These are phyloP conservation scores for Formicarius rufipectus DNA, from an alignment of 2,113 vertebrate species.

Conservation along the genomic window DNA sequence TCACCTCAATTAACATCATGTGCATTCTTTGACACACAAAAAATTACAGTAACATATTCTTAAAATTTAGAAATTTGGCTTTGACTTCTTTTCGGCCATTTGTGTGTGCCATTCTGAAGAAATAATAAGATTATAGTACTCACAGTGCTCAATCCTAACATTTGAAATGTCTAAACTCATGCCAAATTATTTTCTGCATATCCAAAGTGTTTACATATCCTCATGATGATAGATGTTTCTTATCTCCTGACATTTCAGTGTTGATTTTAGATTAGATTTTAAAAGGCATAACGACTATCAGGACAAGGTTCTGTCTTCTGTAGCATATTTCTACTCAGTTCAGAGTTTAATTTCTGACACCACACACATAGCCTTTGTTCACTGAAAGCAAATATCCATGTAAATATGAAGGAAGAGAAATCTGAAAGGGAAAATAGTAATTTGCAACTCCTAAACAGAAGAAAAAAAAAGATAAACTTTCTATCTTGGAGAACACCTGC, in stretches of 20 bases:
- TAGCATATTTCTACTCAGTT: background rate
- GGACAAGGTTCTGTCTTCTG: background rate
- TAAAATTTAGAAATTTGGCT: background rate
- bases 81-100: background rate
- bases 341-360: background rate
- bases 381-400: background rate
- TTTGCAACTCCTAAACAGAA: background rate
- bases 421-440: background rate
- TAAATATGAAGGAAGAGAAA: background rate
- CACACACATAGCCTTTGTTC: background rate
- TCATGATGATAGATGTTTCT: conserved; percentile 2
- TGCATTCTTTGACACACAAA: background rate
- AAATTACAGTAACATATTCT: background rate
- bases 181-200: conserved; percentile 21
- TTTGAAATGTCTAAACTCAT: background rate
- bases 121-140: background rate
- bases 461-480: background rate
- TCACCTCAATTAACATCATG: background rate
- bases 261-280: background rate
- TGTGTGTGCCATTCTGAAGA: background rate
- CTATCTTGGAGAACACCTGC: background rate
- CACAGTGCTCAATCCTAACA: background rate
- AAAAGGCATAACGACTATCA: background rate
- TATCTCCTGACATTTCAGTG: background rate
- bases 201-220: background rate